Evolutionary conservation across 2,888 invertebrate genomes (phyloP).

Genomic region (Hirtodrosophila duncani): DNA sequence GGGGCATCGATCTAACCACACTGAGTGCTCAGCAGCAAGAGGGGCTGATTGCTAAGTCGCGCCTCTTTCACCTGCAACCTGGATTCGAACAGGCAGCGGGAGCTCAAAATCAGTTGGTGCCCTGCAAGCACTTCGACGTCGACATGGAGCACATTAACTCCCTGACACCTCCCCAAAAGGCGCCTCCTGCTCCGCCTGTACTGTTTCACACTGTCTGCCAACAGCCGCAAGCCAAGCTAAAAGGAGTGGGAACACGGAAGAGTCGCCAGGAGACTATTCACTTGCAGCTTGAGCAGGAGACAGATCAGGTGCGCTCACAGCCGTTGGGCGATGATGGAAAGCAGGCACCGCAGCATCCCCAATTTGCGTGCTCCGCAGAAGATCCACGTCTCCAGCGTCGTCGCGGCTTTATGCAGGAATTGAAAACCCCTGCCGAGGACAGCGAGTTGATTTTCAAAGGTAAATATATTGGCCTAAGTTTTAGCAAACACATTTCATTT

Average conservation of each 20-base stretch:
- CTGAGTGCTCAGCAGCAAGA: conserved; percentile 78
- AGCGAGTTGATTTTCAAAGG: too few species aligned
- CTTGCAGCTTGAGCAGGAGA: conserved; percentile 62
- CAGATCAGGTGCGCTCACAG: conserved; percentile 78
- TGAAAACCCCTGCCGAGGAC: too few species aligned
- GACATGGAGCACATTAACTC: conserved; percentile 75
- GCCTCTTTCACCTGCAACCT: conserved; percentile 77
- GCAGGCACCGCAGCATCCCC: conserved; percentile 40
- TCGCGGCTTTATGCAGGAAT: conserved; percentile 71
- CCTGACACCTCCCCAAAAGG: conserved; percentile 71
- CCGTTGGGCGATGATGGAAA: conserved; percentile 78
- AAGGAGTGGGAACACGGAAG: conserved; percentile 75
- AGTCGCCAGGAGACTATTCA: conserved; percentile 72
- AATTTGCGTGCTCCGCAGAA: conserved; percentile 47
- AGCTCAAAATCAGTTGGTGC: conserved; percentile 48
- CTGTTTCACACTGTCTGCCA: conserved; percentile 56
- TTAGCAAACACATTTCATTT: too few species aligned
- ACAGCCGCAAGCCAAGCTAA: conserved; percentile 63
- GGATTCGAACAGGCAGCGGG: conserved; percentile 74
- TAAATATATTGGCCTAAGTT: too few species aligned
- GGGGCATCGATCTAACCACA: conserved; percentile 75
- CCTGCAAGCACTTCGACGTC: conserved; percentile 72
- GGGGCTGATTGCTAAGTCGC: conserved; percentile 77
- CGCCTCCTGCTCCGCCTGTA: conserved; percentile 71
- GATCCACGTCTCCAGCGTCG: conserved; percentile 69